A percentile compares a stretch with the other conserved stretches of the same genome.
These are phyloP conservation scores for Esox niger DNA, from an alignment of 2,113 vertebrate species.

Conservation along the genomic window DNA sequence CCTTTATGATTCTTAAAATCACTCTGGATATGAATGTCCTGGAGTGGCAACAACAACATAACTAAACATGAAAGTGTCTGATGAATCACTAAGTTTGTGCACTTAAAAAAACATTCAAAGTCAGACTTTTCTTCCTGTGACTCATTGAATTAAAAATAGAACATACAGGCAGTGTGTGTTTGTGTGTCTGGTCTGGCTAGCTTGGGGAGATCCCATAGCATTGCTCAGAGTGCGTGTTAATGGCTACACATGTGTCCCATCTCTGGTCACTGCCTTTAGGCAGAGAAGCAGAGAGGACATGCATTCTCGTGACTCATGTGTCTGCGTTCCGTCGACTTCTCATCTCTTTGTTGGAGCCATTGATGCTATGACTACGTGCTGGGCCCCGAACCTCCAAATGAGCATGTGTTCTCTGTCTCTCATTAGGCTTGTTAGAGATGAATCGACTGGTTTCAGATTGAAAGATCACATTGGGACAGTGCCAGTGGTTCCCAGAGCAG, in stretches of 20 bases:
- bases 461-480: constrained; percentile 50
- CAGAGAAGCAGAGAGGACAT: not conserved
- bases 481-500: constrained; percentile 55
- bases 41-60: not conserved
- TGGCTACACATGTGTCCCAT: not conserved
- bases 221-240: not conserved
- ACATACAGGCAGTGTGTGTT: not conserved
- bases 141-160: not conserved
- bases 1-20: too few relatives aligned
- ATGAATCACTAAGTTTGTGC: not conserved
- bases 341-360: not conserved
- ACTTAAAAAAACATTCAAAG: not conserved
- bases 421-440: constrained; percentile 58
- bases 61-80: not conserved
- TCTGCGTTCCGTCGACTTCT: not conserved
- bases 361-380: not conserved
- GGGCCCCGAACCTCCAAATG: constrained; percentile 18
- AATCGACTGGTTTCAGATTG: constrained; percentile 31
- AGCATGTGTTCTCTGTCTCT: constrained; percentile 44
- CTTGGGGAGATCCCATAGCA: not conserved
- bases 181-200: constrained; percentile 1
- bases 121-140: not conserved
- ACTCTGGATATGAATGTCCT: too few relatives aligned
- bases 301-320: not conserved
- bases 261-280: not conserved